Evolutionary conservation across 2,888 invertebrate genomes (phyloP).

Genomic region (Noctua fimbriata): DNA sequence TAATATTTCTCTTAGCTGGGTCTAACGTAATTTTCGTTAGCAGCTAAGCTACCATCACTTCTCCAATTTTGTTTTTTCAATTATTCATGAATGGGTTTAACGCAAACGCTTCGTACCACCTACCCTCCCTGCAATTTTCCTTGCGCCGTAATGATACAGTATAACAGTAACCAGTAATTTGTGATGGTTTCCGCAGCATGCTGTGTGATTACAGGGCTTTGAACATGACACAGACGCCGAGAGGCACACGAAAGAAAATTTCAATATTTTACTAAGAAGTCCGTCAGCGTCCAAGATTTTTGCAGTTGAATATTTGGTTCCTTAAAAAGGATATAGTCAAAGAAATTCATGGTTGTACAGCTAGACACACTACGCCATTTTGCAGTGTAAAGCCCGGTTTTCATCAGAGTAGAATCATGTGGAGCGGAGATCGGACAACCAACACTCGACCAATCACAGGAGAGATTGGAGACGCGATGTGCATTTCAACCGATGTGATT

Average conservation of each 20-base stretch:
- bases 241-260: background rate
- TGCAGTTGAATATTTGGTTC: background rate
- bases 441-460: too few species aligned
- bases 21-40: background rate
- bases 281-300: background rate
- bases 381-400: background rate
- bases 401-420: background rate
- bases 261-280: background rate
- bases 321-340: background rate
- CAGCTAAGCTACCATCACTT: background rate
- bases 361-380: background rate
- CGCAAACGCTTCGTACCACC: background rate
- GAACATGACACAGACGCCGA: background rate
- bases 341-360: background rate
- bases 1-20: too few species aligned
- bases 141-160: slow-evolving; percentile 16
- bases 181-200: slow-evolving; percentile 7
- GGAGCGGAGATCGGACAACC: too few species aligned
- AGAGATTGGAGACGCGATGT: too few species aligned
- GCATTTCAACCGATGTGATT: too few species aligned
- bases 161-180: slow-evolving; percentile 15
- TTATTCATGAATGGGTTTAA: slow-evolving; percentile 8
- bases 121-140: slow-evolving; percentile 8
- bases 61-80: background rate
- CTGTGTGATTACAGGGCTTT: background rate